phyloP scores from a whole-genome alignment of 2,797 vertebrate genomes.

The Notolepis coatsorum region DNA sequence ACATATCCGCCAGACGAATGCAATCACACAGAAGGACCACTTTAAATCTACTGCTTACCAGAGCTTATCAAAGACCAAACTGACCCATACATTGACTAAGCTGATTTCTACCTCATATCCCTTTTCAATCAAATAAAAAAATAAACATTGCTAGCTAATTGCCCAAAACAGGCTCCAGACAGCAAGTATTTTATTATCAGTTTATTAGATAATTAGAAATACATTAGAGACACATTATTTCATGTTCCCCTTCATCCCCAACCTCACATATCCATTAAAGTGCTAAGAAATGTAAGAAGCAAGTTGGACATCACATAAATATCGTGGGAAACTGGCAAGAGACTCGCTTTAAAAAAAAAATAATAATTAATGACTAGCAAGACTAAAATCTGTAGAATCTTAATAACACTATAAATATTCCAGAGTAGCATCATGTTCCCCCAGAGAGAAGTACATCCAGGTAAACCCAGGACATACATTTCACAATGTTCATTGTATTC shows the following conservation, averaged over 20 bases:
- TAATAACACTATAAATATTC: slow-evolving; percentile 45
- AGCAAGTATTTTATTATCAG: background rate
- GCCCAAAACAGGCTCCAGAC: background rate
- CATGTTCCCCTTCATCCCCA: slow-evolving; percentile 17
- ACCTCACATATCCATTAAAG: slow-evolving; percentile 48
- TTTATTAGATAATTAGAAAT: slow-evolving; percentile 59
- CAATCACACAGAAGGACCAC: no score
- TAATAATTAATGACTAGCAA: slow-evolving; percentile 29
- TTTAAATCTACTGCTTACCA: no score
- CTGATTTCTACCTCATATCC: no score
- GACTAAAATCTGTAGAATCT: slow-evolving; percentile 6
- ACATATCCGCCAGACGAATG: no score
- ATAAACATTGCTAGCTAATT: no score
- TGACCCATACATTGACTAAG: no score
- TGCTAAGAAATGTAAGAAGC: slow-evolving; percentile 37
- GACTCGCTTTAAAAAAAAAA: background rate
- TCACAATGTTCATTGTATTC: background rate
- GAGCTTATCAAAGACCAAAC: no score
- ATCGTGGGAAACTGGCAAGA: background rate
- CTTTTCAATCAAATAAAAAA: no score
- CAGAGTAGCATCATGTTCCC: slow-evolving; percentile 37
- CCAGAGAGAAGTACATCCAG: slow-evolving; percentile 10
- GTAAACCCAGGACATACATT: background rate
- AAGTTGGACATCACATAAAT: background rate
- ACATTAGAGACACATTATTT: slow-evolving; percentile 32